A percentile compares a stretch with the other conserved stretches of the same genome.
Evolutionary conservation across 2,888 invertebrate species (phyloP).

Genomic region (Parnassius mnemosyne): DNA sequence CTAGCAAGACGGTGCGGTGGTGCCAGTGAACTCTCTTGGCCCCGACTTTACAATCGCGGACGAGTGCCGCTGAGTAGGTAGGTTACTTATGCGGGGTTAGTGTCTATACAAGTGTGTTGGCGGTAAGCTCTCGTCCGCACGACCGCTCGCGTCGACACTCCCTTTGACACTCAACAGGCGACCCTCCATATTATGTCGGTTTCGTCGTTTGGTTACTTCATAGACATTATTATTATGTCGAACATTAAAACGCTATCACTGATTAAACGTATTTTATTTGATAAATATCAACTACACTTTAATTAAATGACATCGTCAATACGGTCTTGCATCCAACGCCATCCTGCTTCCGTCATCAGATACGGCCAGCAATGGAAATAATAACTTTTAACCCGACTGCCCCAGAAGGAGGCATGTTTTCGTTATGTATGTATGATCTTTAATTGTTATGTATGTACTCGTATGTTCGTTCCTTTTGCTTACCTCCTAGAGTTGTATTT

Average conservation of each 20-base stretch:
- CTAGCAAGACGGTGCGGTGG: constrained; percentile 40
- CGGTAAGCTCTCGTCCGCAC: constrained; percentile 36
- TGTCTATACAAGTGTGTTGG: constrained; percentile 33
- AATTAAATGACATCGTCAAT: too few species aligned
- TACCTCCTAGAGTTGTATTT: too few species aligned
- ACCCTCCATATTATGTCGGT: constrained; percentile 28
- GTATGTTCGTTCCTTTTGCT: too few species aligned
- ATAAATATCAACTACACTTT: not conserved
- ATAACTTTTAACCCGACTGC: too few species aligned
- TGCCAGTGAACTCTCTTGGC: constrained; percentile 61
- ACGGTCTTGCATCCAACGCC: too few species aligned
- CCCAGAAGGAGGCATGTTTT: too few species aligned
- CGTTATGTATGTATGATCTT: too few species aligned
- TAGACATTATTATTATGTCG: constrained; percentile 1
- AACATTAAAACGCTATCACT: not conserved
- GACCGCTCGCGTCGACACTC: constrained; percentile 53
- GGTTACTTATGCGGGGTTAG: constrained; percentile 46
- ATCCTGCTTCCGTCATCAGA: too few species aligned
- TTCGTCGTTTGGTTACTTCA: constrained; percentile 10
- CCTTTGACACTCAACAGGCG: constrained; percentile 47
- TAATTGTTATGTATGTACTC: too few species aligned
- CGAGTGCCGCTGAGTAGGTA: constrained; percentile 41
- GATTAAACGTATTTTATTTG: not conserved
- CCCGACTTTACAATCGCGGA: constrained; percentile 44
- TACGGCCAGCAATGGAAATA: too few species aligned